Conservation (phyloP, 2,888 invertebrate species). For the Seira musarum region DNA sequence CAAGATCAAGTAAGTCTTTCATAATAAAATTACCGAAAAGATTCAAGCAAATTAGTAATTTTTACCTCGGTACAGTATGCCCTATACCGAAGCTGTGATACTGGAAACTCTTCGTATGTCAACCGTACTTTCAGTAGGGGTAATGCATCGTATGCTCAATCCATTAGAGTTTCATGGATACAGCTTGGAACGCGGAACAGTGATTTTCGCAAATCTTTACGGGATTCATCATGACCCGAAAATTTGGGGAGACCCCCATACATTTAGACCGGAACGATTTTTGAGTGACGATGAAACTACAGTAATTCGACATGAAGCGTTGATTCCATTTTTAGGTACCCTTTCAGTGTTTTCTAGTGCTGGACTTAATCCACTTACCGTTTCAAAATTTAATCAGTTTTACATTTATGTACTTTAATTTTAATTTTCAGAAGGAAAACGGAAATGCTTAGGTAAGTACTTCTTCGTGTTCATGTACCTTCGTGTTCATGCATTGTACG, state of each 20-base stretch:
- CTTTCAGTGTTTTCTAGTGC: too few species aligned
- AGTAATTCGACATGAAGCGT: slow-evolving; percentile 35
- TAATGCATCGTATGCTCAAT: slow-evolving; percentile 39
- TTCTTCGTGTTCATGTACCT: too few species aligned
- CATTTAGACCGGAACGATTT: slow-evolving; percentile 61
- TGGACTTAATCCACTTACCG: too few species aligned
- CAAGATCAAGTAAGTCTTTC: slow-evolving; percentile 37
- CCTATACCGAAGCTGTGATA: slow-evolving; percentile 55
- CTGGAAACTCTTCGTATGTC: slow-evolving; percentile 56
- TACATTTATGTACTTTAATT: too few species aligned
- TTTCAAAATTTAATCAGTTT: too few species aligned
- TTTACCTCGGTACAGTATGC: slow-evolving; percentile 40
- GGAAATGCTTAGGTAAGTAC: too few species aligned
- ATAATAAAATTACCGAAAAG: too few species aligned
- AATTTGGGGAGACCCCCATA: slow-evolving; percentile 56
- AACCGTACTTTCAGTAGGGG: slow-evolving; percentile 40
- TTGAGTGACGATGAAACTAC: slow-evolving; percentile 48
- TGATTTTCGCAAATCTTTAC: slow-evolving; percentile 40
- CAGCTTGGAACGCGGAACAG: slow-evolving; percentile 39
- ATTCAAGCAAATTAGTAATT: too few species aligned
- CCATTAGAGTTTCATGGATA: slow-evolving; percentile 35
- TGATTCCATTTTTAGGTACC: slow-evolving; percentile 56
- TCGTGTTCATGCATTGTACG: too few species aligned
- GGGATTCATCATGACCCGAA: slow-evolving; percentile 48
- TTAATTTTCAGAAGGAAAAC: too few species aligned